These are phyloP conservation scores for Phyllopteryx taeniolatus DNA, from an alignment of 2,113 vertebrate species.

Conservation along the genomic window DNA sequence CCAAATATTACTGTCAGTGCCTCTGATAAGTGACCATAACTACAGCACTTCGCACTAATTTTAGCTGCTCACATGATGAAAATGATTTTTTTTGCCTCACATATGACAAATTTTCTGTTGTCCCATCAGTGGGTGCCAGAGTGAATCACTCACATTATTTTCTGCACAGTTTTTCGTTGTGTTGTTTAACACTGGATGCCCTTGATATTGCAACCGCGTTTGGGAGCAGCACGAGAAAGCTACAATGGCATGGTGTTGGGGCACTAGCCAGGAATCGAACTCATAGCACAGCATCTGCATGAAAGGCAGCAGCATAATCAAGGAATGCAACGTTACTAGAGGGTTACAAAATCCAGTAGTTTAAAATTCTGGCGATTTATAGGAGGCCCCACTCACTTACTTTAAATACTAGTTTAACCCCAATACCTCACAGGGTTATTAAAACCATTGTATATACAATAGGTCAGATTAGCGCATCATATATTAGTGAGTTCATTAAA, in stretches of 20 bases:
- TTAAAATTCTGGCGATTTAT: conserved; percentile 1
- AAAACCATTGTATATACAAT: conserved; percentile 23
- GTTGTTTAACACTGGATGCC: no score
- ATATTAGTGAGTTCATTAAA: conserved; percentile 50
- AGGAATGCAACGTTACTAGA: no score
- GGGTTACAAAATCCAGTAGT: not conserved
- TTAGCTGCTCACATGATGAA: not conserved
- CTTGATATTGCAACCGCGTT: no score
- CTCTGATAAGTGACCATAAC: not conserved
- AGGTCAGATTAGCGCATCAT: conserved; percentile 18
- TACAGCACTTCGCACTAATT: not conserved
- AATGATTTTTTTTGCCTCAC: not conserved
- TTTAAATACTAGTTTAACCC: conserved; percentile 60
- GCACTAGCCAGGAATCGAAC: no score
- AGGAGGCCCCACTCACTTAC: not conserved
- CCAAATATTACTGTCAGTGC: not conserved
- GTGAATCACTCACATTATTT: no score
- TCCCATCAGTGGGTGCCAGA: no score
- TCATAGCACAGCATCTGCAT: no score
- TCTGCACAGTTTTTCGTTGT: no score
- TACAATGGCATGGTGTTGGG: no score
- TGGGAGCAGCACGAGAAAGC: no score
- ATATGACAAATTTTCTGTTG: not conserved
- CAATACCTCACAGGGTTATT: conserved; percentile 41
- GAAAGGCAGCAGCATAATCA: no score